A percentile compares a stretch with the other conserved stretches of the same genome.
phyloP scores from a whole-genome alignment of 1,140 invertebrate species.

The Drosophila ogumai region DNA sequence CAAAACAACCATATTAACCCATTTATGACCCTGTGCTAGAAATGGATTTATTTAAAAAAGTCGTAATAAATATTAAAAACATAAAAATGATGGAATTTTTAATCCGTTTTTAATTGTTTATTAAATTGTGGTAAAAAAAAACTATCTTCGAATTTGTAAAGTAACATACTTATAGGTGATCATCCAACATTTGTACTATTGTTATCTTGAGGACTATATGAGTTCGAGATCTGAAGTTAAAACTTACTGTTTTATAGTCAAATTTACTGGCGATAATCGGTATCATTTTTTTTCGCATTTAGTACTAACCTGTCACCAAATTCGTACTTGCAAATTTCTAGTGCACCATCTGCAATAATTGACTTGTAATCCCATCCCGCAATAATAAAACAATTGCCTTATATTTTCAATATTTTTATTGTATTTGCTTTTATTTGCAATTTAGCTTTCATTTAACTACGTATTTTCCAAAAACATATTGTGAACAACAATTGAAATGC shows the following conservation, averaged over 20 bases:
- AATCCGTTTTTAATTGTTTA: no score
- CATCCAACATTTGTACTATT: no score
- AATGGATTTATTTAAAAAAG: not conserved
- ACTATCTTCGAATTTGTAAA: no score
- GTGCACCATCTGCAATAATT: not conserved
- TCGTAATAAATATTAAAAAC: not conserved
- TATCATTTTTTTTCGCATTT: no score
- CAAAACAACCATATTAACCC: constrained; percentile 42
- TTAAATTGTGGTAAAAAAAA: no score
- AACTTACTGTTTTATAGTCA: no score
- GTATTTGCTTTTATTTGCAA: constrained; percentile 80
- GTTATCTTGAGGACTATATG: not conserved
- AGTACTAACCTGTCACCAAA: not conserved
- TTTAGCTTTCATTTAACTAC: constrained; percentile 81
- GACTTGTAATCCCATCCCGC: not conserved
- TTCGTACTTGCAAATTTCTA: not conserved
- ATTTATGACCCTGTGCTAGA: not conserved
- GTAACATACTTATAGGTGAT: no score
- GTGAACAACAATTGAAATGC: constrained; percentile 61
- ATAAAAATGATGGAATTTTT: no score
- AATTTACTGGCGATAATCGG: no score
- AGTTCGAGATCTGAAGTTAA: no score
- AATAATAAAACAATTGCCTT: not conserved
- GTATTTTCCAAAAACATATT: constrained; percentile 74
- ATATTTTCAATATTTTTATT: constrained; percentile 64